A percentile compares a stretch with the other conserved stretches of the same genome.
Conservation (phyloP, 1,140 invertebrate genomes). For the Sitobion miscanthi region DNA sequence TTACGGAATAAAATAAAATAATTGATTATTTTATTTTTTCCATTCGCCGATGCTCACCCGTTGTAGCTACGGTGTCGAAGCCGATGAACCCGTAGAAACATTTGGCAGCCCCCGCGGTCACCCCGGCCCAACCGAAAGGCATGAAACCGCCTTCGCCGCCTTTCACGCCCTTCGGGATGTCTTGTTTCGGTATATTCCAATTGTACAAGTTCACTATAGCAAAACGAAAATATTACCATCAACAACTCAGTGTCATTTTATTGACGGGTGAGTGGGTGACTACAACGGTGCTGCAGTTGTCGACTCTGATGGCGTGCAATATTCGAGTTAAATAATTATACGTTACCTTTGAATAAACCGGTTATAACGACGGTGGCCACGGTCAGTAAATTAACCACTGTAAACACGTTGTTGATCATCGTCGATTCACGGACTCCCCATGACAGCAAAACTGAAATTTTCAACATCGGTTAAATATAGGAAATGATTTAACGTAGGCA, state of each 20-base stretch:
- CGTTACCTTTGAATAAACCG: constrained; percentile 79
- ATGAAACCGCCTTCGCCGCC: constrained; percentile 79
- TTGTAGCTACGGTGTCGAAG: constrained; percentile 87
- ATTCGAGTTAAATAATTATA: no score
- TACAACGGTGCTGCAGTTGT: background rate
- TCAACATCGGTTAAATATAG: background rate
- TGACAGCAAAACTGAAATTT: constrained; percentile 70
- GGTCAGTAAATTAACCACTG: constrained; percentile 82
- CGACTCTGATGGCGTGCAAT: constrained; percentile 12
- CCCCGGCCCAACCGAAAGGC: constrained; percentile 80
- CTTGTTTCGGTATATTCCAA: constrained; percentile 71
- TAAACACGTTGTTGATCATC: constrained; percentile 89
- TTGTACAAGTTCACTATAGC: constrained; percentile 68
- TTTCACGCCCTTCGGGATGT: constrained; percentile 66
- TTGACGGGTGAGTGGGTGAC: no score
- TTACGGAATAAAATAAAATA: background rate
- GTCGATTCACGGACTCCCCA: constrained; percentile 90
- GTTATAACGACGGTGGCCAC: constrained; percentile 82
- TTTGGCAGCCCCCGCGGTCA: constrained; percentile 82
- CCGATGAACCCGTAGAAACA: constrained; percentile 90
- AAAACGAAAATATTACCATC: background rate
- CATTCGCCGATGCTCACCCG: constrained; percentile 61
- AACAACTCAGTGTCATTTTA: background rate
- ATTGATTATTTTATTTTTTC: background rate
- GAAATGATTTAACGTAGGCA: constrained; percentile 39